Percentiles rank a stretch among this genome's conserved stretches.
These are phyloP conservation scores for Heliconius melpomene DNA, from an alignment of 1,140 invertebrate genomes.

Conservation along the genomic window DNA sequence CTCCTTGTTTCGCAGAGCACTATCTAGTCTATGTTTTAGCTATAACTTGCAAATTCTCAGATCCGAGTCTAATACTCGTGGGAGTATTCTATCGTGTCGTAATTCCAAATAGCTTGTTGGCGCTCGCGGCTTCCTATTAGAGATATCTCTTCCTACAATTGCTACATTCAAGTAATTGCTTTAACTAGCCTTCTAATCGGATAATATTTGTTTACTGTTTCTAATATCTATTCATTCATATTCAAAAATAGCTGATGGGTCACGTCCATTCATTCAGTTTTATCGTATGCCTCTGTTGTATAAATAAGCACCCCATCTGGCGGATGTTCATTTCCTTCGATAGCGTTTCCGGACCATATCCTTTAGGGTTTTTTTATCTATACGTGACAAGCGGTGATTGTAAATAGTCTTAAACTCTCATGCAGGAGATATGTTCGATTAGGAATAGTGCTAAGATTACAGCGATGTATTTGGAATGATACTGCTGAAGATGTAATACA, in stretches of 20 bases:
- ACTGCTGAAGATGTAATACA: slow-evolving; percentile 21
- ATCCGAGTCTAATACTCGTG: slow-evolving; percentile 36
- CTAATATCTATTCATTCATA: slow-evolving; percentile 37
- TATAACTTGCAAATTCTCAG: slow-evolving; percentile 3
- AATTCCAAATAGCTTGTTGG: slow-evolving; percentile 45
- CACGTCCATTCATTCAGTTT: slow-evolving; percentile 50
- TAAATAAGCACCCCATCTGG: slow-evolving; percentile 73
- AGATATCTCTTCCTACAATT: slow-evolving; percentile 37
- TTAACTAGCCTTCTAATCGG: slow-evolving; percentile 2
- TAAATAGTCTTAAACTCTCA: slow-evolving; percentile 18
- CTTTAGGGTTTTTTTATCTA: slow-evolving; percentile 68
- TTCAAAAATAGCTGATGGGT: slow-evolving; percentile 42
- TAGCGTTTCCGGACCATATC: slow-evolving; percentile 68
- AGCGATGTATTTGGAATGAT: slow-evolving; percentile 27
- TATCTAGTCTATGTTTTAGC: background rate
- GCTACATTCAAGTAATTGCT: slow-evolving; percentile 25
- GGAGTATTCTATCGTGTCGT: slow-evolving; percentile 45
- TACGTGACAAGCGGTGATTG: slow-evolving; percentile 52
- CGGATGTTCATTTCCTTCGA: slow-evolving; percentile 76
- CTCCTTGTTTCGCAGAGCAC: background rate
- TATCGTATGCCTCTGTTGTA: slow-evolving; percentile 45
- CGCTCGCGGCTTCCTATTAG: slow-evolving; percentile 44
- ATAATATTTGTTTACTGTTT: slow-evolving; percentile 14
- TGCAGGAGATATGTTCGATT: background rate
- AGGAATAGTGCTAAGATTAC: background rate